phyloP scores from a whole-genome alignment of 2,888 invertebrate genomes.

The Lepidocyrtoides sp. region DNA sequence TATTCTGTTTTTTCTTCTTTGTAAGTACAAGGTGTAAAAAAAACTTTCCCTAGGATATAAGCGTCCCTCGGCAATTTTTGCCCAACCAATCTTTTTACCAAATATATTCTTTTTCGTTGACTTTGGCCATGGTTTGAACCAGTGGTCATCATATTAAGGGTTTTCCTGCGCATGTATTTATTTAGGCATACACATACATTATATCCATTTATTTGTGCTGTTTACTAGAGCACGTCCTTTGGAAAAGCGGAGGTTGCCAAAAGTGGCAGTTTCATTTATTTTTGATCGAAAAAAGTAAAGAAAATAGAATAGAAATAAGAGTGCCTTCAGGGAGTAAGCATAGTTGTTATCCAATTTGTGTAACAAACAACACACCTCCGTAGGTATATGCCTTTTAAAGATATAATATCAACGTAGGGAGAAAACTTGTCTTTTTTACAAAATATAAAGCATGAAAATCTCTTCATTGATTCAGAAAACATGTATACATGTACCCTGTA shows the following conservation, averaged over 20 bases:
- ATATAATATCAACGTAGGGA: no score
- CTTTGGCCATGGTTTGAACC: neutral
- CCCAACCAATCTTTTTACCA: neutral
- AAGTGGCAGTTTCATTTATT: conserved; percentile 41
- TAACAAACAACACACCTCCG: neutral
- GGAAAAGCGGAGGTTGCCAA: conserved; percentile 26
- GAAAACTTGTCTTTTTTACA: neutral
- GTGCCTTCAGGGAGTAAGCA: conserved; percentile 39
- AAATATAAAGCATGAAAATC: neutral
- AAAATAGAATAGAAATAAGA: conserved; percentile 18
- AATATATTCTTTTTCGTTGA: neutral
- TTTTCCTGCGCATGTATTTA: neutral
- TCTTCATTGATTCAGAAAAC: conserved; percentile 6
- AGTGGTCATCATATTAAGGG: neutral
- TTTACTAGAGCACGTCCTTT: neutral
- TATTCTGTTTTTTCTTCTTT: no score
- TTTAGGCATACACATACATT: neutral
- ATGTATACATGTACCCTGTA: neutral
- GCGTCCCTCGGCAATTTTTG: neutral
- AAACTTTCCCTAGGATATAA: neutral
- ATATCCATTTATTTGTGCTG: neutral
- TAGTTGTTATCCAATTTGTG: conserved; percentile 1
- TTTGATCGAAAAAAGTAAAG: conserved; percentile 38
- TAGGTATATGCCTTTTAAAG: neutral
- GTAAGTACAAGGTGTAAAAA: no score